These are phyloP conservation scores for Stenolophus ochropezus DNA, from an alignment of 2,888 invertebrate genomes.

Conservation along the genomic window DNA sequence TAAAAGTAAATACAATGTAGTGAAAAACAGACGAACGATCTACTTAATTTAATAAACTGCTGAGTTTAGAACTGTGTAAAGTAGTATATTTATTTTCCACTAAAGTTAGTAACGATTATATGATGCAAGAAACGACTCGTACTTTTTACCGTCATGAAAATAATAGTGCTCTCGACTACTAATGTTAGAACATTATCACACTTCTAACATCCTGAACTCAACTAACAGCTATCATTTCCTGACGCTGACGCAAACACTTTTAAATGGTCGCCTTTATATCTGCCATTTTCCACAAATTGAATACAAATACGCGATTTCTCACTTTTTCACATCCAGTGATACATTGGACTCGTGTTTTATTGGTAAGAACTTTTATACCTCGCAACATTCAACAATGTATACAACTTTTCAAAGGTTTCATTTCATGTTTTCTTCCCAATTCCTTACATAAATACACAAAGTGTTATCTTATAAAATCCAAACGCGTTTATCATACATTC, in stretches of 20 bases:
- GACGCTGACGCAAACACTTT: conserved; percentile 43
- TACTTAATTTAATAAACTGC: neutral
- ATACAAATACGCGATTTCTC: conserved; percentile 4
- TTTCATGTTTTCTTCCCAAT: no score
- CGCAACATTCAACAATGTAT: neutral
- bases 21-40: neutral
- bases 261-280: conserved; percentile 26
- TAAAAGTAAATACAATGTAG: neutral
- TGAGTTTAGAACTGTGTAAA: neutral
- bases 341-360: neutral
- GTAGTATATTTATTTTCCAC: neutral
- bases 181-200: conserved; percentile 32
- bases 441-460: no score
- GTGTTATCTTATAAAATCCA: no score
- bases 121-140: conserved; percentile 12
- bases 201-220: conserved; percentile 27
- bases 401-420: no score
- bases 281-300: conserved; percentile 13
- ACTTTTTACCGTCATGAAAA: conserved; percentile 21
- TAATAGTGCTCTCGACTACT: conserved; percentile 27
- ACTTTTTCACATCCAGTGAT: neutral
- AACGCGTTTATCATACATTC: no score
- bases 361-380: no score
- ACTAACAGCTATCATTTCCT: conserved; percentile 48
- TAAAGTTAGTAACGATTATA: conserved; percentile 26